Conservation (phyloP, 2,888 invertebrate genomes). For the Tinea semifulvella region DNA sequence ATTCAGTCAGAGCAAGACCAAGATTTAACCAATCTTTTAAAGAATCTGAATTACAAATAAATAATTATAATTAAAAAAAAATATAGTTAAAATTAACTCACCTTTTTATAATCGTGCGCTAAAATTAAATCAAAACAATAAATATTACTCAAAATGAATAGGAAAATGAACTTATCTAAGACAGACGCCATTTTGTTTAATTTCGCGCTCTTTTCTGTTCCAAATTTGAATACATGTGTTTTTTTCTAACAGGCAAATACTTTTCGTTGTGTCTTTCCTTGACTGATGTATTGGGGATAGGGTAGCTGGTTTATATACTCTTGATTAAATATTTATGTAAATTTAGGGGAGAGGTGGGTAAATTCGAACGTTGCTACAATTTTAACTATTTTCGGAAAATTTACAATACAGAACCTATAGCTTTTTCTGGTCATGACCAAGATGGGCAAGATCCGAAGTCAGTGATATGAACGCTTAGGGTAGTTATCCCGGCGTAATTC, state of each 20-base stretch:
- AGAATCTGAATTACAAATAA: too few species aligned
- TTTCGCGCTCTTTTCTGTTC: neutral
- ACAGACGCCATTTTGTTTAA: neutral
- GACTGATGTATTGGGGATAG: neutral
- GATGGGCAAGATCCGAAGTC: too few species aligned
- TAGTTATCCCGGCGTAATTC: too few species aligned
- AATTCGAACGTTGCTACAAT: neutral
- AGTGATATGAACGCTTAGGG: too few species aligned
- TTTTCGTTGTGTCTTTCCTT: neutral
- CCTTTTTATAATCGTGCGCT: slow-evolving; percentile 7
- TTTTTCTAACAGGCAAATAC: neutral
- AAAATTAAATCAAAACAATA: neutral
- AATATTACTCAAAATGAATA: neutral
- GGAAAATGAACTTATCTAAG: neutral
- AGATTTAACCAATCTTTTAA: too few species aligned
- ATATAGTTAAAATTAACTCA: neutral
- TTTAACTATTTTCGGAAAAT: neutral
- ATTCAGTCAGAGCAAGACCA: too few species aligned
- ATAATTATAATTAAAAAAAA: too few species aligned
- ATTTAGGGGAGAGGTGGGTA: neutral
- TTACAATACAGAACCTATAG: too few species aligned
- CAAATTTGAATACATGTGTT: neutral
- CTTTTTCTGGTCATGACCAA: too few species aligned
- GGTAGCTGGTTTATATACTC: neutral
- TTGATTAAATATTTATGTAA: slow-evolving; percentile 6